Evolutionary conservation across 2,113 vertebrate species (phyloP).

Genomic region (Lophius piscatorius): DNA sequence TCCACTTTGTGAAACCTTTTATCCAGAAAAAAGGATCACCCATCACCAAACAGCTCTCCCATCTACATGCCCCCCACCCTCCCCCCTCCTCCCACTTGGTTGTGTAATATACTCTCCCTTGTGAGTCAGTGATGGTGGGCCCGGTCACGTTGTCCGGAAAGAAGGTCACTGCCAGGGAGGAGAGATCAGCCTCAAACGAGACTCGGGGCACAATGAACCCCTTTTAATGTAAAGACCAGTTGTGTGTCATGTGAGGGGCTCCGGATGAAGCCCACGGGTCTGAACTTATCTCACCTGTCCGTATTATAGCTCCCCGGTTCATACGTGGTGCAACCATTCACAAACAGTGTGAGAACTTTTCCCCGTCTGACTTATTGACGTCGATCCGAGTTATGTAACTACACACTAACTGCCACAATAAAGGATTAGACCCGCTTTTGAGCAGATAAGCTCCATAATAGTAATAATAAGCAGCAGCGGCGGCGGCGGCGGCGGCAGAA

Average conservation of each 20-base stretch:
- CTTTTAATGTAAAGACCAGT: conserved; percentile 55
- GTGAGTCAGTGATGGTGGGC: conserved; percentile 61
- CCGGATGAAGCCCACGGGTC: conserved; percentile 22
- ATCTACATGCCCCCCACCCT: conserved; percentile 40
- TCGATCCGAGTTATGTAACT: conserved; percentile 71
- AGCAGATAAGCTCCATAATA: conserved; percentile 63
- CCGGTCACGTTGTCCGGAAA: conserved; percentile 56
- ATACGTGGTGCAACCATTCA: no score
- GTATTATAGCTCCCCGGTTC: conserved; percentile 8
- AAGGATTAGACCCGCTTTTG: conserved; percentile 66
- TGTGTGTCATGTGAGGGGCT: conserved; percentile 41
- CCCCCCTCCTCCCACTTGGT: conserved; percentile 48
- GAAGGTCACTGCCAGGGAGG: conserved; percentile 63
- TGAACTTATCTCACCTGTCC: conserved; percentile 50
- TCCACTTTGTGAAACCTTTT: conserved; percentile 63
- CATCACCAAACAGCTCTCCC: conserved; percentile 40
- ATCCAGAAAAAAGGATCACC: conserved; percentile 65
- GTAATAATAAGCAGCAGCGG: conserved; percentile 40
- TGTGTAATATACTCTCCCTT: conserved; percentile 73
- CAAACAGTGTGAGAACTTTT: conserved; percentile 59
- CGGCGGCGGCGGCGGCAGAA: conserved; percentile 31
- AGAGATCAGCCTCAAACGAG: conserved; percentile 62
- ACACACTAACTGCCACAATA: conserved; percentile 69
- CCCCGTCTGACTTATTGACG: conserved; percentile 53
- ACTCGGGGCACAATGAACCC: conserved; percentile 53